phyloP scores from a whole-genome alignment of 2,113 vertebrate genomes.

The Propithecus coquereli region DNA sequence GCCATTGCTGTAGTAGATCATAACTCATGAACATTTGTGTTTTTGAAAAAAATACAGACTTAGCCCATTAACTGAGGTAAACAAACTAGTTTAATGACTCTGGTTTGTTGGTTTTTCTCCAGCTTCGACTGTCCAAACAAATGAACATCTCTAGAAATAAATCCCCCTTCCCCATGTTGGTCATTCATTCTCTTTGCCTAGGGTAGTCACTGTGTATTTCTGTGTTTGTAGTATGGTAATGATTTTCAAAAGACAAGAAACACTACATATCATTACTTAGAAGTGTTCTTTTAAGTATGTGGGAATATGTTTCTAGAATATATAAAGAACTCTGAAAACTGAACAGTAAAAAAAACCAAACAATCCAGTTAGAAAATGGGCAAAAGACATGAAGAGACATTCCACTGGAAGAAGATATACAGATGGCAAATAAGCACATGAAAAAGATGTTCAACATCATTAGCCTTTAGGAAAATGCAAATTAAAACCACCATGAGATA shows the following conservation, averaged over 20 bases:
- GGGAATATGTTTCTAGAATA: background rate
- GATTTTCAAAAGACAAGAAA: slow-evolving; percentile 41
- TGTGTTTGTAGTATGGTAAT: background rate
- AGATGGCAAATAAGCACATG: background rate
- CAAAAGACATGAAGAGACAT: background rate
- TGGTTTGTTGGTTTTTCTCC: slow-evolving; percentile 52
- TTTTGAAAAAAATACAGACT: slow-evolving; percentile 58
- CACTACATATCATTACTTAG: background rate
- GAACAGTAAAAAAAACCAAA: background rate
- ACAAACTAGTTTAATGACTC: slow-evolving; percentile 49
- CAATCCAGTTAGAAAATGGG: background rate
- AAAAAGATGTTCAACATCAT: background rate
- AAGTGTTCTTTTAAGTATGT: background rate
- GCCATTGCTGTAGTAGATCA: slow-evolving; percentile 67
- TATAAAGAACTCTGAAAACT: slow-evolving; percentile 40
- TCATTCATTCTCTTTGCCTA: slow-evolving; percentile 4
- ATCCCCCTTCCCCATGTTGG: background rate
- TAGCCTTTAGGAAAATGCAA: background rate
- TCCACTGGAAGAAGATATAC: background rate
- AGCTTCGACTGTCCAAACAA: background rate
- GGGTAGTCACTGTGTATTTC: background rate
- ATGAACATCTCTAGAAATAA: background rate
- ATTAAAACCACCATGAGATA: background rate
- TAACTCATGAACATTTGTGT: slow-evolving; percentile 72
- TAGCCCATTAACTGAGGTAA: slow-evolving; percentile 69